phyloP scores from a whole-genome alignment of 2,113 vertebrate genomes.

The Rhynchopsitta pachyrhyncha region DNA sequence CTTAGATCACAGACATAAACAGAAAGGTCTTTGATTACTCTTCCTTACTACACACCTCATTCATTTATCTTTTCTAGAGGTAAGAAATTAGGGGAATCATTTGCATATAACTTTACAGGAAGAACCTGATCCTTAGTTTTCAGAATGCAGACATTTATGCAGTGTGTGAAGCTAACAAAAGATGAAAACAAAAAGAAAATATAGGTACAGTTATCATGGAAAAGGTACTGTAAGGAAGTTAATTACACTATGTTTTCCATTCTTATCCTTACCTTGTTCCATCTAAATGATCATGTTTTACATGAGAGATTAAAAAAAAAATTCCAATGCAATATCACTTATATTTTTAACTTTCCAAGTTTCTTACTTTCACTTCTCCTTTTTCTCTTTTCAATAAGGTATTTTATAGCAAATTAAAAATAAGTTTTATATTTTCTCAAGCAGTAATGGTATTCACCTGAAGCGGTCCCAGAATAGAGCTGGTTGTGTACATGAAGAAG shows the following conservation, averaged over 20 bases:
- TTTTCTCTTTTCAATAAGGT: neutral
- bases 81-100: neutral
- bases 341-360: neutral
- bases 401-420: neutral
- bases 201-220: neutral
- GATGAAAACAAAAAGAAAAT: neutral
- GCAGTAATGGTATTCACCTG: constrained; percentile 79
- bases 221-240: neutral
- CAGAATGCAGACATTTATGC: neutral
- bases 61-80: neutral
- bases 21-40: neutral
- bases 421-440: neutral
- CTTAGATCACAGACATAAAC: neutral
- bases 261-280: neutral
- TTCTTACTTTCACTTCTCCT: neutral
- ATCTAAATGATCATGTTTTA: neutral
- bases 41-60: neutral
- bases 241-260: neutral
- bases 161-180: neutral
- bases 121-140: neutral
- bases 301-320: neutral
- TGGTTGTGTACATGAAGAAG: constrained; percentile 99
- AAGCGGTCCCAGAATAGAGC: constrained; percentile 94
- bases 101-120: neutral
- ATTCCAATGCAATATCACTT: neutral